phyloP scores from a whole-genome alignment of 2,888 invertebrate species.

The Tribolium freemani region DNA sequence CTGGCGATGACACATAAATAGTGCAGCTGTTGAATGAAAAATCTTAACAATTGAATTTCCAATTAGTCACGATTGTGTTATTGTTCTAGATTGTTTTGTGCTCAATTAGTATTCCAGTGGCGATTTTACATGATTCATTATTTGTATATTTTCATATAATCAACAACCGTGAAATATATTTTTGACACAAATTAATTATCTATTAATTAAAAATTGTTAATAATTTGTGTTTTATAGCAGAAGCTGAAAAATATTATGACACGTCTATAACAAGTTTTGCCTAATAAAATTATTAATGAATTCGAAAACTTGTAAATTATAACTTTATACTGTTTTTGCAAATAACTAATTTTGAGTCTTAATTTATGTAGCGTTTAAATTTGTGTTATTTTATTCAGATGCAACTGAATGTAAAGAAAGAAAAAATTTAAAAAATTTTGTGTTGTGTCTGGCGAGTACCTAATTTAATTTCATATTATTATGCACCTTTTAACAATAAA shows the following conservation, averaged over 20 bases:
- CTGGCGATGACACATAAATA: neutral
- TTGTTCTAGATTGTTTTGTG: slow-evolving; percentile 10
- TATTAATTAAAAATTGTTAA: slow-evolving; percentile 8
- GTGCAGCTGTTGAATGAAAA: neutral
- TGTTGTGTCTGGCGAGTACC: neutral
- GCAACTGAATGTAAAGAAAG: neutral
- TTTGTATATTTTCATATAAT: neutral
- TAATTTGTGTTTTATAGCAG: slow-evolving; percentile 9
- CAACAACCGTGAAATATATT: neutral
- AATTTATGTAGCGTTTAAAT: too few species aligned
- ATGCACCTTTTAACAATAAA: neutral
- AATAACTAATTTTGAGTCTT: too few species aligned
- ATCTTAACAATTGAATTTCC: slow-evolving; percentile 3
- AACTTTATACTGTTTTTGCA: too few species aligned
- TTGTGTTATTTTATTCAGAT: too few species aligned
- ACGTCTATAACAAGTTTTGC: neutral
- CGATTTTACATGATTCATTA: slow-evolving; percentile 19
- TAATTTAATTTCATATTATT: neutral
- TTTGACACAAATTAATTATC: slow-evolving; percentile 15
- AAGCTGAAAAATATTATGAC: slow-evolving; percentile 3
- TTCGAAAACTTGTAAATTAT: neutral
- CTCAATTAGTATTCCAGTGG: slow-evolving; percentile 21
- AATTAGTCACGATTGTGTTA: slow-evolving; percentile 33
- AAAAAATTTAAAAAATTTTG: too few species aligned
- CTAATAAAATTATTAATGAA: neutral